Base-by-base conservation (phyloP, 2,797 vertebrate species). In the Diglossa cyanea region DNA sequence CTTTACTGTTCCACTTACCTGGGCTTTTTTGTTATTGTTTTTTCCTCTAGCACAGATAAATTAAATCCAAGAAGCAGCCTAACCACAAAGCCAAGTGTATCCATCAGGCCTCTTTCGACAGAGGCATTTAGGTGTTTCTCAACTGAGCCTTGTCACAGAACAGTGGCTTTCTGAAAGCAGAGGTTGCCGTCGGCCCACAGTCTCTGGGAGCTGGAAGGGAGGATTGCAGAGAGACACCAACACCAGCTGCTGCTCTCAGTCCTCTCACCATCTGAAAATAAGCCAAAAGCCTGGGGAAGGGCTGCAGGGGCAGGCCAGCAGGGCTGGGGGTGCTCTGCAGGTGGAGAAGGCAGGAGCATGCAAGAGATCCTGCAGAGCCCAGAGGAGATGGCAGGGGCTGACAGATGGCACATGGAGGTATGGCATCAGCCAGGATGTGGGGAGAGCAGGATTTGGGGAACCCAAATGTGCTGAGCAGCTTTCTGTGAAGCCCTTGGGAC, bases 391-490 rank as follows among this genome's bases (percentile, higher is more conserved):
- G 42, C 20, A 86, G 26, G 0, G 7, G 11, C n/a, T 68, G 42
- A 42, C 37, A 79, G 47, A 8, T 2, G 2, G 44, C 44, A 73
- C 0, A 0, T 4, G 2, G 58, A 82, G 48, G 16, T 47, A 19
- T 0, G 2, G 53, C 25, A 55, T 14, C 1, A 0, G 2, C 30
- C 30, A 57, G 44, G 25, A 45, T 2, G 0, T 4, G 20, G 26
- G 19, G 15, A 77, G 7, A 44, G 50, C 0, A 1, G 40, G 31
- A 37, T 62, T 10, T 47, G 40, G 57, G 28, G 53, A 48, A 28
- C 15, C 6, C 57, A 30, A 24, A 19, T 7, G 57, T 16, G 14
- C n/a, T 57, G 10, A 58, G 42, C 15, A 77, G 65, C 45, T 48
- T 70, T 45, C 37, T n/a, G 30, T 28, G 58, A 53, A 71, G 30